Evolutionary conservation across 2,797 vertebrate genomes (phyloP), one percentile per base, ranked within the genome.

Genomic region (Zalophus californianus): DNA sequence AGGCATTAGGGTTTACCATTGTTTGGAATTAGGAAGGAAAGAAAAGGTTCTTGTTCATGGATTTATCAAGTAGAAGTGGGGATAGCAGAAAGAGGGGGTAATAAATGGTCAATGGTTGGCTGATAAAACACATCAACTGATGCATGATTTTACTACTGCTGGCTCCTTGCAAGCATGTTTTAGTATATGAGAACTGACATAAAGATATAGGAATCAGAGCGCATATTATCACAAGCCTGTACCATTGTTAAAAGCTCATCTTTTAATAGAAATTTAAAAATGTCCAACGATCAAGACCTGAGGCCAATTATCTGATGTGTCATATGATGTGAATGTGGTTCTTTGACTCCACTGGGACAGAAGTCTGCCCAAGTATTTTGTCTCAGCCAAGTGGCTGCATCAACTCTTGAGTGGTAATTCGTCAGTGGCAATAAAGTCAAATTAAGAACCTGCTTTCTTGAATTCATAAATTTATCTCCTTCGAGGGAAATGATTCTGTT

Each of bases 371-470:
- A 54, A 15, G 27, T 0, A 41, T 15, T 73, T 78, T 21, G 50
- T 50, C 54, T 87, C 44, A 87, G 25, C 21, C 32, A 10, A 88
- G 16, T 5, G 66, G 8, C 20, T 85, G 5, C 10, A 32, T 54
- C 32, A 79, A 73, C 7, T 48, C 23, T 12, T 72, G 2, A 41
- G 23, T 29, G 9, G 2, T 6, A 82, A 35, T 82, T 50, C 6
- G 3, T 66, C 5, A 41, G 23, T 25, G 11, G 1, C 27, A 90
- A 23, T 78, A 68, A 66, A 86, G 5, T 64, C 27, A 94, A 80
- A 50, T 80, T 77, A 82, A 75, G 66, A 91, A 62, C 21, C 38
- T 79, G 23, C 44, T 91, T 94, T 92, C 54, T 78, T 18, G 52
- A 60, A 83, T 54, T 54, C 23, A 29, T 23, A n/a, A 27, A 18